Evolutionary conservation across 2,888 invertebrate species (phyloP).

Genomic region (Heliconius ethilla): DNA sequence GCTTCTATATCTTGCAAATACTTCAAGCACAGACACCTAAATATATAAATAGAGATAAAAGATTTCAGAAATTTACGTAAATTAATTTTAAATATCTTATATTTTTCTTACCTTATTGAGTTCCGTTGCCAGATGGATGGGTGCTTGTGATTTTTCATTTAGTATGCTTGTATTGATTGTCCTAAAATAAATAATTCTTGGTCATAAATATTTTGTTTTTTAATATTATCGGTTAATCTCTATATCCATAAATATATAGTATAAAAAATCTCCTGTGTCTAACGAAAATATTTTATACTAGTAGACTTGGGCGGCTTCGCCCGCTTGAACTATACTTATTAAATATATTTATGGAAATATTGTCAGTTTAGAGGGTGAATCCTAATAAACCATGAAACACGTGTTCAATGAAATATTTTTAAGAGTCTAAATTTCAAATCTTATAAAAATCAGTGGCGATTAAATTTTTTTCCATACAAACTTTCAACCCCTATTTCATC

Average conservation of each 20-base stretch:
- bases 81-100: not conserved
- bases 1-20: slow-evolving; percentile 86
- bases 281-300: not conserved
- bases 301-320: too few species aligned
- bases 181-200: slow-evolving; percentile 67
- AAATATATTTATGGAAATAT: too few species aligned
- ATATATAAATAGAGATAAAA: not conserved
- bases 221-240: not conserved
- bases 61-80: too few species aligned
- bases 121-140: slow-evolving; percentile 90
- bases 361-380: too few species aligned
- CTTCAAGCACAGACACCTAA: slow-evolving; percentile 84
- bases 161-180: slow-evolving; percentile 85
- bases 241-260: not conserved
- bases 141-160: slow-evolving; percentile 90
- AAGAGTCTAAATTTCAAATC: too few species aligned
- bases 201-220: not conserved
- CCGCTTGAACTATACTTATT: too few species aligned
- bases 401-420: too few species aligned
- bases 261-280: not conserved
- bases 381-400: too few species aligned
- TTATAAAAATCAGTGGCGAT: too few species aligned
- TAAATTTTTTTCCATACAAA: too few species aligned
- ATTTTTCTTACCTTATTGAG: slow-evolving; percentile 80
- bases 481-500: too few species aligned